Evolutionary conservation across 1,140 invertebrate genomes (phyloP).

Genomic region (Battus philenor): DNA sequence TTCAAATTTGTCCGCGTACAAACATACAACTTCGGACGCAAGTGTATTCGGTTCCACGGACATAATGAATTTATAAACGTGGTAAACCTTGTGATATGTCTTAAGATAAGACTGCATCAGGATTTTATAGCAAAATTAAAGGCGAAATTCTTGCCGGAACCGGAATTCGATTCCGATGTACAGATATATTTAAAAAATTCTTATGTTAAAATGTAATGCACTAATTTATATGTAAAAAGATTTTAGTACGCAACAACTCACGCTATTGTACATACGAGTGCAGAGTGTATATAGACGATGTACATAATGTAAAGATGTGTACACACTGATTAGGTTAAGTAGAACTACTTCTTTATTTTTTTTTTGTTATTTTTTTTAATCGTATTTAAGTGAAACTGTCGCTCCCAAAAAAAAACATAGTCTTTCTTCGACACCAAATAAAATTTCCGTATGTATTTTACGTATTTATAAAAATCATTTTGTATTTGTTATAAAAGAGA

Average conservation of each 20-base stretch:
- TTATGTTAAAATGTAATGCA: constrained; percentile 5
- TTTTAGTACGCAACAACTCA: no score
- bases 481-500: constrained; percentile 2
- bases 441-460: constrained; percentile 18
- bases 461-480: constrained; percentile 9
- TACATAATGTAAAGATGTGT: constrained; percentile 48
- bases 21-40: no score
- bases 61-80: no score
- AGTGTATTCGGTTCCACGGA: no score
- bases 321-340: constrained; percentile 35
- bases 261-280: constrained; percentile 32
- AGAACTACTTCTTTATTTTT: constrained; percentile 44
- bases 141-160: no score
- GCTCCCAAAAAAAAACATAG: constrained; percentile 39
- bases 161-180: no score
- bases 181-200: constrained; percentile 1
- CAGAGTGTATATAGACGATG: constrained; percentile 42
- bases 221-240: constrained; percentile 18
- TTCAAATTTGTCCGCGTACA: constrained; percentile 1
- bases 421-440: constrained; percentile 44
- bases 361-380: constrained; percentile 34
- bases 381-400: constrained; percentile 28
- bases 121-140: no score
- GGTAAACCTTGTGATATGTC: no score
- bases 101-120: no score